A percentile compares a stretch with the other conserved stretches of the same genome.
These are phyloP conservation scores for Erebia ligea DNA, from an alignment of 2,888 invertebrate genomes.

Conservation along the genomic window DNA sequence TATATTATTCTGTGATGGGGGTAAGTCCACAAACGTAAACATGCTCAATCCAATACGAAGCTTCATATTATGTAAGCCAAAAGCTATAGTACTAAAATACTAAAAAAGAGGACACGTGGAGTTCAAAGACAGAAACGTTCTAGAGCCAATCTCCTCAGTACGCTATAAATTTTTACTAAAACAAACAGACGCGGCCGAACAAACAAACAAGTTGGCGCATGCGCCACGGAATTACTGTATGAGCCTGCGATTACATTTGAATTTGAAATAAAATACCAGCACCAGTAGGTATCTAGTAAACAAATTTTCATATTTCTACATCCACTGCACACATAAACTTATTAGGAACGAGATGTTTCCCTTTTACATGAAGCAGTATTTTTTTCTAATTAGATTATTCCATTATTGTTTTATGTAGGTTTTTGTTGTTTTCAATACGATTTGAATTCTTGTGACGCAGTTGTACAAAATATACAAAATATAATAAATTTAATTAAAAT, in stretches of 20 bases:
- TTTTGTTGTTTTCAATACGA: too few relatives aligned
- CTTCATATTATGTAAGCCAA: conserved; percentile 21
- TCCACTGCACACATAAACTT: neutral
- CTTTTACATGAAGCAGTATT: neutral
- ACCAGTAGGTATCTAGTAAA: neutral
- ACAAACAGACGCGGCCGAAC: conserved; percentile 64
- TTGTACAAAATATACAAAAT: too few relatives aligned
- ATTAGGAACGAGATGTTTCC: neutral
- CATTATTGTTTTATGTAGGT: too few relatives aligned
- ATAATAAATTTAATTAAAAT: too few relatives aligned
- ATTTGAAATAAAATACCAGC: conserved; percentile 16
- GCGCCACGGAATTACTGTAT: conserved; percentile 46
- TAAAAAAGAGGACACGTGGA: conserved; percentile 39
- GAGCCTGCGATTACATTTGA: conserved; percentile 19
- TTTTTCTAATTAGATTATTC: too few relatives aligned
- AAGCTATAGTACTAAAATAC: conserved; percentile 34
- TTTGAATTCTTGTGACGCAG: too few relatives aligned
- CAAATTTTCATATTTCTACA: neutral
- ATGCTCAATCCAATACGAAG: conserved; percentile 7
- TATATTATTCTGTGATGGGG: too few relatives aligned
- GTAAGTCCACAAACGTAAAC: conserved; percentile 4
- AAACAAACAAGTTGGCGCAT: conserved; percentile 63
- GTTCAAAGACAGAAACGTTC: conserved; percentile 63
- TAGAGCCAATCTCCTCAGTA: conserved; percentile 60
- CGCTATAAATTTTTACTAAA: conserved; percentile 73